A percentile compares a stretch with the other conserved stretches of the same genome.
phyloP scores from a whole-genome alignment of 2,888 invertebrate genomes.

The Dinocampus coccinellae region DNA sequence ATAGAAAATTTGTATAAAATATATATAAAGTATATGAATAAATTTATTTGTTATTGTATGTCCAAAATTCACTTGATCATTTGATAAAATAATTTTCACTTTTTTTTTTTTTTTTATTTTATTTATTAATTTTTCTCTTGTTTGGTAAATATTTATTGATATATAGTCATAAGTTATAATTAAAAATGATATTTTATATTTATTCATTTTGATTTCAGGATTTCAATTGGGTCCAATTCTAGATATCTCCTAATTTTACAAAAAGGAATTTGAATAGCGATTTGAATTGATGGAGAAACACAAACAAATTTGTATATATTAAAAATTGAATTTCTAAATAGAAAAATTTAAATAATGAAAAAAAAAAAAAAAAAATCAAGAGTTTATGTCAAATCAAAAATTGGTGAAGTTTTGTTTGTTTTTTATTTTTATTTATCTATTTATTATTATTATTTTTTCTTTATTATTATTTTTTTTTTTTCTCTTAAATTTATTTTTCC shows the following conservation, averaged over 20 bases:
- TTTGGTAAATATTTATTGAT: no score
- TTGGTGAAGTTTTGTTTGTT: no score
- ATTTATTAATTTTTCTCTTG: no score
- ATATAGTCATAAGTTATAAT: background rate
- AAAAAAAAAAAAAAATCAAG: background rate
- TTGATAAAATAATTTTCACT: background rate
- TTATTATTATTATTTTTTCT: no score
- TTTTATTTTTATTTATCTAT: no score
- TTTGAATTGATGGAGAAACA: conserved; percentile 51
- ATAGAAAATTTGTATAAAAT: background rate
- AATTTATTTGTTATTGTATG: background rate
- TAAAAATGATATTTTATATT: background rate
- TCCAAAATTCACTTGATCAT: background rate
- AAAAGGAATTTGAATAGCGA: conserved; percentile 57
- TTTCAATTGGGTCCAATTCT: conserved; percentile 27
- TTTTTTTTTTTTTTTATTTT: no score
- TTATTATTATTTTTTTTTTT: background rate
- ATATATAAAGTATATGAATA: background rate
- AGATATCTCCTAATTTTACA: conserved; percentile 54
- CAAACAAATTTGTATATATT: conserved; percentile 9
- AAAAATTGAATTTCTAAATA: background rate
- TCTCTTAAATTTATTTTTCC: background rate
- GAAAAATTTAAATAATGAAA: background rate
- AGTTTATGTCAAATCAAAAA: no score
- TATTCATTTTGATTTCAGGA: conserved; percentile 10